These are phyloP conservation scores for Autographa gamma DNA, from an alignment of 2,888 invertebrate species.

Conservation along the genomic window DNA sequence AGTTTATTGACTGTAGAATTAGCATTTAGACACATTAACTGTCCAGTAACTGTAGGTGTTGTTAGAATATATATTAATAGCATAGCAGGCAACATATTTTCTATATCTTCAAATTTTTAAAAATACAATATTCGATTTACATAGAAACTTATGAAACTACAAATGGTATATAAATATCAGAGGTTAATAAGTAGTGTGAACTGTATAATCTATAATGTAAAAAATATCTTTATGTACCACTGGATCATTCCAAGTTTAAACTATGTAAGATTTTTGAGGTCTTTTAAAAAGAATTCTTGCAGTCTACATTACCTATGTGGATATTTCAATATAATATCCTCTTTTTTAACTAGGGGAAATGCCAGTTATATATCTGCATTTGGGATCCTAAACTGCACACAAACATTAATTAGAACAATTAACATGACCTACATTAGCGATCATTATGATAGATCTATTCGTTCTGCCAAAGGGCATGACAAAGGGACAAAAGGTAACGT, in stretches of 20 bases:
- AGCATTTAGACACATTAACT: not conserved
- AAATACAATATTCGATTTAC: too few species aligned
- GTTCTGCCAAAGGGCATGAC: constrained; percentile 20
- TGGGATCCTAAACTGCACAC: constrained; percentile 12
- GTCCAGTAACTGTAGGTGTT: not conserved
- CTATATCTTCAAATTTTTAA: too few species aligned
- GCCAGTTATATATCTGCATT: not conserved
- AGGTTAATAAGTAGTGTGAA: too few species aligned
- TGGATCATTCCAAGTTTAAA: too few species aligned
- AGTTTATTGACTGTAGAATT: not conserved
- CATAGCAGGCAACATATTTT: too few species aligned
- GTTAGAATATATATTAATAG: too few species aligned
- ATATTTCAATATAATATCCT: not conserved
- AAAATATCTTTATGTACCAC: too few species aligned
- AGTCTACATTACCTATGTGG: not conserved
- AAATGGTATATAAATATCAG: too few species aligned
- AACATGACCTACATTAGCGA: constrained; percentile 36
- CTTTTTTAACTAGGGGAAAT: not conserved
- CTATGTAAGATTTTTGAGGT: too few species aligned
- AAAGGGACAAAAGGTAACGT: constrained; percentile 26
- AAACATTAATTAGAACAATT: constrained; percentile 28
- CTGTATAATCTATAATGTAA: too few species aligned
- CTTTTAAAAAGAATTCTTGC: too few species aligned
- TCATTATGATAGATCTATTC: constrained; percentile 10
- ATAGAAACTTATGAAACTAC: too few species aligned